Evolutionary conservation across 2,797 vertebrate species (phyloP), one percentile per base, ranked within the genome.

Genomic region (Leptodactylus fallax): DNA sequence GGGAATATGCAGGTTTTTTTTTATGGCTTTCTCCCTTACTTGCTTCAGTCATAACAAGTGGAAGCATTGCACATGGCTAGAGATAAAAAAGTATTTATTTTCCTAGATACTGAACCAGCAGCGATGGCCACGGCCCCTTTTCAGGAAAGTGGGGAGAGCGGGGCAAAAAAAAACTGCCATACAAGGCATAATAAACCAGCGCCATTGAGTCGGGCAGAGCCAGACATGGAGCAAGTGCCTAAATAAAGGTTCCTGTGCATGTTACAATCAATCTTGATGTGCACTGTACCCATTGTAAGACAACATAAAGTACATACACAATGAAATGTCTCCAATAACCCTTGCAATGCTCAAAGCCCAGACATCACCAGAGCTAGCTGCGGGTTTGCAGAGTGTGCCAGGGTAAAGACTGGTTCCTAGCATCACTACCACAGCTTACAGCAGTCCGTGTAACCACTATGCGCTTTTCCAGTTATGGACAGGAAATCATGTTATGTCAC

Each of bases 401-500:
- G 9, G 71, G 47, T 21, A 11, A n/a, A n/a, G 7, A 19, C 11
- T n/a, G 17, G 47, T 9, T 51, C 47, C 17, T 76, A 11, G 47
- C 19, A 51, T 7, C 36, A 76, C 21, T 6, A 11, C 7, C 45
- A 21, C 36, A 21, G 36, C 16, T 8, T 45, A 19, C 69, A 45
- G 69, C 8, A 27, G 16, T 45, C 3, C 3, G 14, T 74, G 36
- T 21, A 36, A 36, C 19, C 21, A n/a, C 6, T 0, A 13, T 76
- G 74, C 53, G 11, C 21, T 77, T 12, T 51, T 72, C 17, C 71
- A 17, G 45, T 23, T 14, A 77, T 3, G 12, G n/a, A n/a, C 21
- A 51, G 49, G 74, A 77, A n/a, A 77, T 77, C 74, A 47, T 77
- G 74, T 77, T 53, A 53, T 51, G 74, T 77, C 47, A 77, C 12